These are phyloP conservation scores for Acomys russatus DNA, from an alignment of 2,797 vertebrate species.

Conservation along the genomic window DNA sequence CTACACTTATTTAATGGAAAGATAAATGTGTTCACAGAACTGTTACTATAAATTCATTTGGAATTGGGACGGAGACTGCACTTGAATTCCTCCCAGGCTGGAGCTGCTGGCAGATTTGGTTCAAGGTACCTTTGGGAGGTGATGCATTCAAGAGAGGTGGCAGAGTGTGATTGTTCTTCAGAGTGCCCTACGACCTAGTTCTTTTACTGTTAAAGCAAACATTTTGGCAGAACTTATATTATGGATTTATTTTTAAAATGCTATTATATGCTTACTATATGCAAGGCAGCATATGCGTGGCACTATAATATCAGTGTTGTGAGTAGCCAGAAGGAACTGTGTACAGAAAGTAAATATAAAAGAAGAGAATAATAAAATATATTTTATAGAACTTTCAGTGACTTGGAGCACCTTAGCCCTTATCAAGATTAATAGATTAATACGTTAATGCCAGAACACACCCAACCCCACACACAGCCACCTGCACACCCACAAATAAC, in stretches of 20 bases:
- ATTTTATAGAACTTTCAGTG: not conserved
- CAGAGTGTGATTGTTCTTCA: conserved; percentile 65
- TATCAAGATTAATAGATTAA: not conserved
- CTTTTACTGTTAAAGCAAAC: conserved; percentile 71
- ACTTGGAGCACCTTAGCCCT: not conserved
- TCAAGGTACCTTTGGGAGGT: conserved; percentile 78
- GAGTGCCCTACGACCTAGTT: conserved; percentile 32
- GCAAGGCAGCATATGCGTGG: not conserved
- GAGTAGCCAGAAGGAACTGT: not conserved
- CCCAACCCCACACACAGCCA: not conserved
- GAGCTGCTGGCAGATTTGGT: conserved; percentile 81
- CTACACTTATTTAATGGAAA: conserved; percentile 83
- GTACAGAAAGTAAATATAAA: not conserved
- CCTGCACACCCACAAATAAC: not conserved
- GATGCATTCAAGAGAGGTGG: conserved; percentile 57
- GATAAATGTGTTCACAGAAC: conserved; percentile 83
- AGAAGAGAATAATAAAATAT: not conserved
- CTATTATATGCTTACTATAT: not conserved
- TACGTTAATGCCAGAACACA: not conserved
- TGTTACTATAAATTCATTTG: conserved; percentile 86
- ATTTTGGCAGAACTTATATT: conserved; percentile 50
- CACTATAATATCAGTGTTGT: not conserved
- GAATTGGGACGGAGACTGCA: conserved; percentile 73
- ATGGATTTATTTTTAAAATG: conserved; percentile 63
- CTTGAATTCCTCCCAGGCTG: conserved; percentile 59